A percentile compares a stretch with the other conserved stretches of the same genome.
Evolutionary conservation across 2,888 invertebrate genomes (phyloP).

Genomic region (Parapristionchus giblindavisi): DNA sequence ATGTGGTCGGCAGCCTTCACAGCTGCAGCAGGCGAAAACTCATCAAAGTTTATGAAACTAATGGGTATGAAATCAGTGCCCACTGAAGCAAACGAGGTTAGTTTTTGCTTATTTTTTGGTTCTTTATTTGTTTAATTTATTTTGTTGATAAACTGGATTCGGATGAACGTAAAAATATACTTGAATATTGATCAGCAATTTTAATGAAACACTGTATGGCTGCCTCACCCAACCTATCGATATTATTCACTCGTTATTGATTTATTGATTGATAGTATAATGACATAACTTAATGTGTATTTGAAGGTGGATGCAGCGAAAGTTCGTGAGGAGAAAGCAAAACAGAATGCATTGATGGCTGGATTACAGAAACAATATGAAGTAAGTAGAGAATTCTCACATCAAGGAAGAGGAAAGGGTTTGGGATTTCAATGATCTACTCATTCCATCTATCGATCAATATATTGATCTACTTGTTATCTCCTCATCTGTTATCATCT

Average conservation of each 20-base stretch:
- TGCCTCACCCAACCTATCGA: too few species aligned
- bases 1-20: constrained; percentile 39
- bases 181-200: too few species aligned
- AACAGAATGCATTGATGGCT: constrained; percentile 35
- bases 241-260: too few species aligned
- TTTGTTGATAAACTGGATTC: too few species aligned
- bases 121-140: too few species aligned
- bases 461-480: neutral
- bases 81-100: neutral
- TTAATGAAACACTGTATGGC: too few species aligned
- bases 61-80: constrained; percentile 38
- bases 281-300: too few species aligned
- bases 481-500: neutral
- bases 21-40: constrained; percentile 29
- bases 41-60: constrained; percentile 34
- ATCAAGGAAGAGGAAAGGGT: constrained; percentile 36
- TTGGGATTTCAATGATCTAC: constrained; percentile 25
- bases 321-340: constrained; percentile 33
- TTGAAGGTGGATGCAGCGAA: constrained; percentile 32
- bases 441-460: neutral
- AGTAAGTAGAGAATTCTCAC: constrained; percentile 36
- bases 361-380: constrained; percentile 37
- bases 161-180: too few species aligned
- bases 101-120: neutral
- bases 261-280: too few species aligned